Evolutionary conservation across 2,113 vertebrate species (phyloP).

Genomic region (Copsychus sechellarum): DNA sequence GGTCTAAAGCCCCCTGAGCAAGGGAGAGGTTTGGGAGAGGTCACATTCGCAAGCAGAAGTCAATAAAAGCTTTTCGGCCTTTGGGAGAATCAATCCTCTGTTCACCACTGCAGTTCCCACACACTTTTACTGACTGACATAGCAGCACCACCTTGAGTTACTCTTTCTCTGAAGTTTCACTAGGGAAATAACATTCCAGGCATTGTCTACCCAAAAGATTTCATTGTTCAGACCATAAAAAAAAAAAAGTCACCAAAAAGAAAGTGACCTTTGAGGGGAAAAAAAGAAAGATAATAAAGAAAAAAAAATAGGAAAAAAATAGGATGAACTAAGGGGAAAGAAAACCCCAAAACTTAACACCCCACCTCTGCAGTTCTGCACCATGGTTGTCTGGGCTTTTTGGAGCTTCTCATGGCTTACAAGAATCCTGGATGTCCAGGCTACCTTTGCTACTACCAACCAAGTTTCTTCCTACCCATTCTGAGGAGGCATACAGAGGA

Average conservation of each 20-base stretch:
- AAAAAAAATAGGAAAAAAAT: not conserved
- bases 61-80: not conserved
- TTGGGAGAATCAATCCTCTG: not conserved
- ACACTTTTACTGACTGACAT: not conserved
- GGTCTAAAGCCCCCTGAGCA: not conserved
- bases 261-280: not conserved
- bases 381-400: not conserved
- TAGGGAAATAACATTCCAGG: not conserved
- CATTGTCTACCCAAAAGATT: not conserved
- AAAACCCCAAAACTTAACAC: not conserved
- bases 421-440: not conserved
- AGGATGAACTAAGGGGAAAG: not conserved
- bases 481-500: not conserved
- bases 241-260: not conserved
- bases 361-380: not conserved
- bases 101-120: not conserved
- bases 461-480: not conserved
- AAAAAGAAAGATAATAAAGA: not conserved
- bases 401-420: not conserved
- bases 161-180: not conserved
- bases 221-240: not conserved
- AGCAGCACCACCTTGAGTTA: constrained; percentile 1
- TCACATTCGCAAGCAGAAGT: not conserved
- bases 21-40: not conserved
- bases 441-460: not conserved